These are phyloP conservation scores for Tupaia tana DNA, from an alignment of 2,113 vertebrate genomes.

Conservation along the genomic window DNA sequence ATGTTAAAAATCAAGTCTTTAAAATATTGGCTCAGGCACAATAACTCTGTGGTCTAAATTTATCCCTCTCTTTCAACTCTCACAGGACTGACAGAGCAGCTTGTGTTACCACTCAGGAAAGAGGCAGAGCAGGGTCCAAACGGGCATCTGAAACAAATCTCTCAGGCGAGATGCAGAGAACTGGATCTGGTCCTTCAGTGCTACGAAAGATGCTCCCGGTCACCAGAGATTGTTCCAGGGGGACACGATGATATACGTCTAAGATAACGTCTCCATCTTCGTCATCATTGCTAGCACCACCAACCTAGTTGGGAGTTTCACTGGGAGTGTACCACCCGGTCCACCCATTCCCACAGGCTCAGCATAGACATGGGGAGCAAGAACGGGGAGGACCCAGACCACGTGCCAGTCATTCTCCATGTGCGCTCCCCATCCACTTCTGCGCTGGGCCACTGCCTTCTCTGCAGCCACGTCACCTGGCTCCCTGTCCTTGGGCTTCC, in stretches of 20 bases:
- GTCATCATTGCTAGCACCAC: neutral
- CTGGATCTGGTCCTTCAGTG: neutral
- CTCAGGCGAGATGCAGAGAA: neutral
- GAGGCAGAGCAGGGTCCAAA: conserved; percentile 4
- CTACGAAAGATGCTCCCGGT: neutral
- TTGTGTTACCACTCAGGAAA: conserved; percentile 22
- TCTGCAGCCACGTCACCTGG: neutral
- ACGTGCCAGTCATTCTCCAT: neutral
- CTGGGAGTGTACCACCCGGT: neutral
- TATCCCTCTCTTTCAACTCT: conserved; percentile 51
- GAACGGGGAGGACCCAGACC: fast-evolving
- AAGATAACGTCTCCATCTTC: neutral
- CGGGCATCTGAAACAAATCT: neutral
- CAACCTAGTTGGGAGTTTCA: neutral
- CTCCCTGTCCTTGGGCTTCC: neutral
- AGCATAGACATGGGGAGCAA: neutral
- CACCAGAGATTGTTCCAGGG: neutral
- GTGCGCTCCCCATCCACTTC: fast-evolving
- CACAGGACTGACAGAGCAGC: conserved; percentile 6
- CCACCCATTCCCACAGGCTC: neutral
- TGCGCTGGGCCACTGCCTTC: neutral
- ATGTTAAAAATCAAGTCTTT: conserved; percentile 62
- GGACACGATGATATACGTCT: neutral
- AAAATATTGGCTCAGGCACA: conserved; percentile 60
- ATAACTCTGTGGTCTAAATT: conserved; percentile 73